phyloP scores from a whole-genome alignment of 2,113 vertebrate species.

The Amia ocellicauda region DNA sequence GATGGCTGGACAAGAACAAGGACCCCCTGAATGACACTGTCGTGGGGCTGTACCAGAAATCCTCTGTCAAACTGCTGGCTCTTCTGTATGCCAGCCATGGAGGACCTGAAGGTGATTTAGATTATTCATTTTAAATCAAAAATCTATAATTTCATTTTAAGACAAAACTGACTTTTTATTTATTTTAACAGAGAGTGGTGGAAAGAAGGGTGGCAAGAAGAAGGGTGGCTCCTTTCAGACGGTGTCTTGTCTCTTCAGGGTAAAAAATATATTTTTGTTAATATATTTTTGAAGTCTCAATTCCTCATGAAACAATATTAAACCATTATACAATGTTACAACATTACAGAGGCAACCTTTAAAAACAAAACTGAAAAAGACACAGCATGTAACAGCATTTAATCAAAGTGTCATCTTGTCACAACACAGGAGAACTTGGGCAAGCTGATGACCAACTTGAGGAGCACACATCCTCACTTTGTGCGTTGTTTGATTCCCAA shows the following conservation, averaged over 20 bases:
- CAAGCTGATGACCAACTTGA: slow-evolving; percentile 87
- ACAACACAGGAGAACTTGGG: slow-evolving; percentile 81
- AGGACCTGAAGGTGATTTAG: slow-evolving; percentile 4
- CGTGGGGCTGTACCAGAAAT: slow-evolving; percentile 77
- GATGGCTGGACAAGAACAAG: slow-evolving; percentile 85
- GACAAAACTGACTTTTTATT: no score
- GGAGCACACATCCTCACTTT: slow-evolving; percentile 87
- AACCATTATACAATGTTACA: no score
- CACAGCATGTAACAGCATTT: no score
- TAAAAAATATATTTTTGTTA: no score
- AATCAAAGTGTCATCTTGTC: no score
- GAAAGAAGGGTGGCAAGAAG: slow-evolving; percentile 85
- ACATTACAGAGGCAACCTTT: no score
- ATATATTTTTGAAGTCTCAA: no score
- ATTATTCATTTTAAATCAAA: no score
- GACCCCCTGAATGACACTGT: slow-evolving; percentile 79
- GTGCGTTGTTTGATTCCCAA: slow-evolving; percentile 91
- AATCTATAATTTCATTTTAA: no score
- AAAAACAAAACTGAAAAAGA: no score
- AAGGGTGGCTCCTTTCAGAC: slow-evolving; percentile 97
- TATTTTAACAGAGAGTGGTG: not conserved
- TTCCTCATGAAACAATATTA: no score
- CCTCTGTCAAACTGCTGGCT: slow-evolving; percentile 70
- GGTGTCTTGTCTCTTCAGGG: slow-evolving; percentile 87
- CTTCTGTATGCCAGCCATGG: slow-evolving; percentile 48